Base-by-base conservation (phyloP, 30 jellyfish, hydroid and myxozoan genomes). In the Catostylus mosaicus region DNA sequence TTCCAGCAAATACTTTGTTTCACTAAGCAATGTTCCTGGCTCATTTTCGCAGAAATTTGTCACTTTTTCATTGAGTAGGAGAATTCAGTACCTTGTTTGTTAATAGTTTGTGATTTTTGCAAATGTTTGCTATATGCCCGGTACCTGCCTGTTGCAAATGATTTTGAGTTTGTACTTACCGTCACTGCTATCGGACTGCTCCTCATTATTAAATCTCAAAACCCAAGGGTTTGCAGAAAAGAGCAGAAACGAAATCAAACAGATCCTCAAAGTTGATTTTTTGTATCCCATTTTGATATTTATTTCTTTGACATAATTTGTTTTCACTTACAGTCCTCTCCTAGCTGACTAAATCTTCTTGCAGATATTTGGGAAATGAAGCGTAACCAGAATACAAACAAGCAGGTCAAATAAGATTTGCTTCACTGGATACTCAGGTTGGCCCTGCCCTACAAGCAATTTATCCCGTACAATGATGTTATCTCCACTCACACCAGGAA, bases 361-460 rank as follows among this genome's bases (percentile, higher is more conserved):
- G 37, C 23, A 20, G 84, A 3, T 19, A 10, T 35, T 29, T 51
- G 72, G 32, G 59, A 75, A 37, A 43, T 54, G 46, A 75, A 48
- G 76, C 86, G 62, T 75, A 63, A 18, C 34, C 7, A 8, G 11
- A 18, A 34, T 26, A 24, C 72, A 46, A 48, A 75, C 86, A 50
- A 34, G 54, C 86, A 75, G 86, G 86, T 75, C 86, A 75, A 18
- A 18, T 56, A 59, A 27, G 71, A 52, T 45, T 36, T 68, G 80
- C 80, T 68, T 68, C 80, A 36, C 34, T 35, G 80, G 20, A 3
- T 50, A 5, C 20, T 50, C 20, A 9, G 5, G 20, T 40, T 3
- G 2, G 20, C 24, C 2, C 14, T 18, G 20, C 63, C 63, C 6
- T 3, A 50, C 63, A 50, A 4, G 63, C 63, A 18, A 18, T 50